Percentiles rank a stretch among this genome's conserved stretches.
These are phyloP conservation scores for Temnopleurus reevesii DNA, from an alignment of 53 echinoderm and acorn worm genomes.

Conservation along the genomic window DNA sequence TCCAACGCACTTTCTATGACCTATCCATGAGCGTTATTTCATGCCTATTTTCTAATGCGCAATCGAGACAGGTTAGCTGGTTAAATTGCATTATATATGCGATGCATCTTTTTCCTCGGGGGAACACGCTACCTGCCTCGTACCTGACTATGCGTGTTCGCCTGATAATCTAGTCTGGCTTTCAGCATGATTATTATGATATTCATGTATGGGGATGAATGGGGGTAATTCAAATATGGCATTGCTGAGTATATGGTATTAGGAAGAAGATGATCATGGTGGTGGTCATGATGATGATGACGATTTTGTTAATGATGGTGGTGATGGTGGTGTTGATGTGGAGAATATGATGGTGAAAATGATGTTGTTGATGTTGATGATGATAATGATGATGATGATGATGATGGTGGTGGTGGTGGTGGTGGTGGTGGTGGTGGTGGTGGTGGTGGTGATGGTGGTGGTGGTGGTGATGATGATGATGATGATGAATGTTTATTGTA, in stretches of 20 bases:
- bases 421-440: neutral
- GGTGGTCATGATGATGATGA: too few relatives aligned
- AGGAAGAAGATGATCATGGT: too few relatives aligned
- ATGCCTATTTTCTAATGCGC: neutral
- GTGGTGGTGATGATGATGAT: too few relatives aligned
- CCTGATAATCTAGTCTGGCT: neutral
- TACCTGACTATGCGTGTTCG: neutral
- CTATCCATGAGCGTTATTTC: neutral
- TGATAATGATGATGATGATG: conserved; percentile 15
- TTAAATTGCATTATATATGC: conserved; percentile 34
- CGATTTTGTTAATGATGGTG: too few relatives aligned
- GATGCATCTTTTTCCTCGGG: neutral
- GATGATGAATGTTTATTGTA: neutral
- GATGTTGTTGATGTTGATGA: neutral
- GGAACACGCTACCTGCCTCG: neutral
- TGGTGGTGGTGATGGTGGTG: neutral
- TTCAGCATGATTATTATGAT: too few relatives aligned
- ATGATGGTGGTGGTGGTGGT: conserved; percentile 12
- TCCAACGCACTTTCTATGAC: neutral
- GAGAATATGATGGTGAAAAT: too few relatives aligned
- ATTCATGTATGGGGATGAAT: too few relatives aligned
- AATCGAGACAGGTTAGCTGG: neutral
- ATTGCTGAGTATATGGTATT: too few relatives aligned
- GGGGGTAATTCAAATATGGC: too few relatives aligned
- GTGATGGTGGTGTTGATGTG: too few relatives aligned